A percentile compares a stretch with the other conserved stretches of the same genome.
These are phyloP conservation scores for Brachylomia viminalis DNA, from an alignment of 2,888 invertebrate genomes.

Conservation along the genomic window DNA sequence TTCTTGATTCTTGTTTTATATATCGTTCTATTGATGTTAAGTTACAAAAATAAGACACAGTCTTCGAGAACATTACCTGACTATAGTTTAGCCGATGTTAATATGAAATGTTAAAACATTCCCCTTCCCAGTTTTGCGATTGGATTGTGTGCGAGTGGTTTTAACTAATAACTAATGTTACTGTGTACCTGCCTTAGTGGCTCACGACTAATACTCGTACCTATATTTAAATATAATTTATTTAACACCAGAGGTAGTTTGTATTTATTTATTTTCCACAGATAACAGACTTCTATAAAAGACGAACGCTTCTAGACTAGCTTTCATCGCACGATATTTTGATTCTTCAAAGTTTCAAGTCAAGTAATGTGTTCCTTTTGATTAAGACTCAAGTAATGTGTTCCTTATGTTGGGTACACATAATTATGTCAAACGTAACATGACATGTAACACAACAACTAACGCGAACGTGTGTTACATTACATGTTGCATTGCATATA, in stretches of 20 bases:
- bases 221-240: constrained; percentile 48
- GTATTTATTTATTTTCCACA: constrained; percentile 5
- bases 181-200: constrained; percentile 35
- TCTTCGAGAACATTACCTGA: constrained; percentile 74
- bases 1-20: constrained; percentile 80
- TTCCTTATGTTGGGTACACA: neutral
- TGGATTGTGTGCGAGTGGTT: constrained; percentile 39
- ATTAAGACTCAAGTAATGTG: neutral
- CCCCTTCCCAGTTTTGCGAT: constrained; percentile 28
- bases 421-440: neutral
- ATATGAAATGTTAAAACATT: constrained; percentile 49
- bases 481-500: neutral
- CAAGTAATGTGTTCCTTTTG: neutral
- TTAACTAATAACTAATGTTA: constrained; percentile 21
- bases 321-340: neutral
- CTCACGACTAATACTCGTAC: constrained; percentile 27
- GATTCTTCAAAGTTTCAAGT: too few species aligned
- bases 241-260: constrained; percentile 45
- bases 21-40: constrained; percentile 77
- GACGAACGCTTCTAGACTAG: neutral
- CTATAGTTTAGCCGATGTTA: constrained; percentile 71
- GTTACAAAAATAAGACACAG: constrained; percentile 75
- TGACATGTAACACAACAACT: neutral
- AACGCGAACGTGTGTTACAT: neutral
- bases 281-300: neutral